A percentile compares a stretch with the other conserved stretches of the same genome.
Evolutionary conservation across 1,140 invertebrate genomes (phyloP).

Genomic region (Drosophila malerkotliana): DNA sequence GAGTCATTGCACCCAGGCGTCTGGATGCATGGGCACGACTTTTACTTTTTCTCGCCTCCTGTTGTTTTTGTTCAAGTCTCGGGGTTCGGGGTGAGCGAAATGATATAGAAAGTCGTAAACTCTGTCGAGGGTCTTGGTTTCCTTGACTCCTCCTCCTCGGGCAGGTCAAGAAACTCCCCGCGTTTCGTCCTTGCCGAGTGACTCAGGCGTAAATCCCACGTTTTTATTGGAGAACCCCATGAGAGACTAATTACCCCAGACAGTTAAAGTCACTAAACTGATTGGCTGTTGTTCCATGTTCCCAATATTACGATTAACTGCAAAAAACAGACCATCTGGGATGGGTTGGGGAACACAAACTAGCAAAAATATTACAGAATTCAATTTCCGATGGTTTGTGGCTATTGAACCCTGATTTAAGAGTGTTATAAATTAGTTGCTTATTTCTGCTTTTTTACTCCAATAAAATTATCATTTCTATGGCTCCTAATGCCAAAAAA

Average conservation of each 20-base stretch:
- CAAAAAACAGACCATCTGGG: too few relatives aligned
- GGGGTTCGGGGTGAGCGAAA: slow-evolving; percentile 3
- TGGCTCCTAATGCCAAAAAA: not conserved
- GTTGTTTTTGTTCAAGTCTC: not conserved
- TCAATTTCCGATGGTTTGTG: slow-evolving; percentile 20
- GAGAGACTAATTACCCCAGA: not conserved
- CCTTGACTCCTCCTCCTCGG: slow-evolving; percentile 12
- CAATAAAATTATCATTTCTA: not conserved
- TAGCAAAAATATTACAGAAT: not conserved
- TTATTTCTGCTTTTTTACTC: slow-evolving; percentile 5
- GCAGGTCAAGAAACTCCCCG: slow-evolving; percentile 53
- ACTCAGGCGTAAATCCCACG: slow-evolving; percentile 18
- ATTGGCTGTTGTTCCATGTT: not conserved
- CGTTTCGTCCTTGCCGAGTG: slow-evolving; percentile 39
- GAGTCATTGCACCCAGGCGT: slow-evolving; percentile 72
- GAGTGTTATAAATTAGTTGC: not conserved
- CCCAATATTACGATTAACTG: not conserved
- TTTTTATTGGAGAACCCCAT: slow-evolving; percentile 28
- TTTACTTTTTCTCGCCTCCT: slow-evolving; percentile 61
- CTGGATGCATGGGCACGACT: slow-evolving; percentile 47
- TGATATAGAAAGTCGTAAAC: slow-evolving; percentile 55
- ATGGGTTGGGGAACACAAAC: too few relatives aligned
- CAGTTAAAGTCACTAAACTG: too few relatives aligned
- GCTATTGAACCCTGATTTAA: not conserved
- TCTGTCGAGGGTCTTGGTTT: slow-evolving; percentile 2